Base-by-base conservation (phyloP, 2,113 vertebrate genomes). In the Xyliphius kryptos region DNA sequence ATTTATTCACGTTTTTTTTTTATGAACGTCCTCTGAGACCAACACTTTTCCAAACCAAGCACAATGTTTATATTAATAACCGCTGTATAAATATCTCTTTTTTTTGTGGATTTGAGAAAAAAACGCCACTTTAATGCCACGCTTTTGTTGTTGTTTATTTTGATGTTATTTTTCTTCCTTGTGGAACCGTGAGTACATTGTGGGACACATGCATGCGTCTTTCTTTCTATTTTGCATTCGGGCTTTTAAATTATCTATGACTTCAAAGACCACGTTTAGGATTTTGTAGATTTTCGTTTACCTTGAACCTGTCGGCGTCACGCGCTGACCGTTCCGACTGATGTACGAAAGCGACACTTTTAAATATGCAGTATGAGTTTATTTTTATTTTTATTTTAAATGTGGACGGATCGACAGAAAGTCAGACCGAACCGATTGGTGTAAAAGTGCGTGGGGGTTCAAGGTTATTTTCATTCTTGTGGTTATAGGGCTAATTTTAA, bases 141-240 rank as follows among this genome's bases (percentile, higher is more conserved):
- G n/a, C 72, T 57, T 78, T 77, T 74, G 79, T 77, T 80, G 76
- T 74, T 79, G n/a, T n/a, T n/a, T n/a, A n/a, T n/a, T n/a, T n/a
- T n/a, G n/a, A n/a, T n/a, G n/a, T n/a, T n/a, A n/a, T n/a, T n/a
- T n/a, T n/a, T n/a, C n/a, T n/a, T n/a, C n/a, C n/a, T 85, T 78
- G 71, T 80, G 56, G 53, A 67, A 21, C 48, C 13, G 76, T 79
- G 73, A 80, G 69, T 80, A 80, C 81, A 80, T 83, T 85, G 85
- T 74, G 76, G 74, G 73, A 74, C 32, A 74, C 32, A 49, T 62
- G 69, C 70, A 69, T 77, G 69, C 61, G 22, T 74, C 58, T 71
- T 59, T 67, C 54, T 52, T 65, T 63, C 63, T 63, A 55, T 61
- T 63, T 68, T 73, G 32, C 77, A 79, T 74, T 64, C 54, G 57